Conservation (phyloP, 2,113 vertebrate species). For the Cynopterus brachyotis region DNA sequence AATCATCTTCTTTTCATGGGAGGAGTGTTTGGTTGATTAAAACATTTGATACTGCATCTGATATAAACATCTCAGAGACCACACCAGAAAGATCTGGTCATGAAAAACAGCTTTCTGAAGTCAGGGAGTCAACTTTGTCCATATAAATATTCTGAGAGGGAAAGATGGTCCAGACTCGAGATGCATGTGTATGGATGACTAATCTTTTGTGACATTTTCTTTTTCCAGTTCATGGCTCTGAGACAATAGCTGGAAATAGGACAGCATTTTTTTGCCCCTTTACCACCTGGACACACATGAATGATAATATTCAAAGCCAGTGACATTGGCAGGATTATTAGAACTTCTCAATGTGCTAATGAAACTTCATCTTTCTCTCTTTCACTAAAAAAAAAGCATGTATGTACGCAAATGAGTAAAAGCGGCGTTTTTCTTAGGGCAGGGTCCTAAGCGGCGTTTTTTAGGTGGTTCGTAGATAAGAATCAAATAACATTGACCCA, state of each 20-base stretch:
- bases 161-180: neutral
- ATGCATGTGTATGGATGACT: neutral
- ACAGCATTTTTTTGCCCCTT: neutral
- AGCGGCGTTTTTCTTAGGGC: neutral
- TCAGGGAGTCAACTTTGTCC: neutral
- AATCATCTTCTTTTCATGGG: constrained; percentile 67
- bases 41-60: constrained; percentile 7
- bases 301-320: neutral
- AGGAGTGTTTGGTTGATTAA: constrained; percentile 53
- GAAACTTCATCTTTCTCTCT: neutral
- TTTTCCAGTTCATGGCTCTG: neutral
- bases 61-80: constrained; percentile 48
- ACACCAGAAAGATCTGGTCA: neutral
- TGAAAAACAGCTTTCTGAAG: neutral
- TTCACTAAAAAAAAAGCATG: neutral
- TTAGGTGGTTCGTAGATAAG: neutral
- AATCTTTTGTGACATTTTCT: neutral
- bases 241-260: constrained; percentile 10
- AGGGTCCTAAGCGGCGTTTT: too few relatives aligned
- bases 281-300: neutral
- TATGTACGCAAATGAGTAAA: neutral
- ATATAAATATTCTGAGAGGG: neutral
- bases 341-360: neutral
- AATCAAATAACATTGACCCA: neutral
- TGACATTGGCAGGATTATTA: constrained; percentile 10